A percentile compares a stretch with the other conserved stretches of the same genome.
phyloP scores from a whole-genome alignment of 2,888 invertebrate species.

The Saturnia pavonia region DNA sequence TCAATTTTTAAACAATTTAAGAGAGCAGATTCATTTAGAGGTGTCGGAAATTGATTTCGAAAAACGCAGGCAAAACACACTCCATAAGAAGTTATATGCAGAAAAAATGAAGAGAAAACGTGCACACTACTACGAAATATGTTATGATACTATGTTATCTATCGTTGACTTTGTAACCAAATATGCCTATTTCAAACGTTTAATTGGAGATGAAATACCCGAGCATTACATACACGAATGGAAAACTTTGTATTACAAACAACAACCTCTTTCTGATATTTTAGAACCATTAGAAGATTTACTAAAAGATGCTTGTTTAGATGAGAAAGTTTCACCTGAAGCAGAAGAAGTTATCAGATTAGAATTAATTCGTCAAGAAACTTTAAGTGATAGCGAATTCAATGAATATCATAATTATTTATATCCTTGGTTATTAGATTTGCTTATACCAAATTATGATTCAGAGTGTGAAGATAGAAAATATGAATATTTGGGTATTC shows the following conservation, averaged over 20 bases:
- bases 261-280: conserved; percentile 79
- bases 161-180: conserved; percentile 80
- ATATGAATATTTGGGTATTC: conserved; percentile 66
- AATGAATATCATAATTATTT: conserved; percentile 78
- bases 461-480: conserved; percentile 68
- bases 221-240: conserved; percentile 77
- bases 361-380: conserved; percentile 78
- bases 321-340: conserved; percentile 50
- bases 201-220: conserved; percentile 70
- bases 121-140: conserved; percentile 73
- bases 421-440: conserved; percentile 78
- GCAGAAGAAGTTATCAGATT: conserved; percentile 68
- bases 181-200: conserved; percentile 71
- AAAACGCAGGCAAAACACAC: conserved; percentile 70
- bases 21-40: conserved; percentile 70
- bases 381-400: conserved; percentile 80
- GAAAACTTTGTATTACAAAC: conserved; percentile 79
- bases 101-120: conserved; percentile 77
- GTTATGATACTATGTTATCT: conserved; percentile 77
- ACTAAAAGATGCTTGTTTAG: conserved; percentile 51
- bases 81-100: conserved; percentile 78
- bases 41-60: conserved; percentile 78
- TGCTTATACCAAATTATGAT: conserved; percentile 66
- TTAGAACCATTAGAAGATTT: conserved; percentile 65
- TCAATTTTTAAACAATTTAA: conserved; percentile 67